phyloP scores from a whole-genome alignment of 2,888 invertebrate genomes.

The Brassicogethes aeneus region DNA sequence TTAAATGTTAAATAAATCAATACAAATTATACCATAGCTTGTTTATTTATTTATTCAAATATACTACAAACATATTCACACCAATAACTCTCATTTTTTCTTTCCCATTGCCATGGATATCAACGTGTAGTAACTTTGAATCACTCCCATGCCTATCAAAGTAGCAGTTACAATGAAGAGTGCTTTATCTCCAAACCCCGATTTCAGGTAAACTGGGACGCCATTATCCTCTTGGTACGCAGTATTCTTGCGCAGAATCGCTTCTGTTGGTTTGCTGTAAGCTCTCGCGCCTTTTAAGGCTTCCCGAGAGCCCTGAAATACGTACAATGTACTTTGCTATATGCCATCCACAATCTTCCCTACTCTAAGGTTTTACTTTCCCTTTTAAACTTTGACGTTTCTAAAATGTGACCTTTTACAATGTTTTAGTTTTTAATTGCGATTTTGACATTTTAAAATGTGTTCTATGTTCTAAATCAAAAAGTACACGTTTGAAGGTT shows the following conservation, averaged over 20 bases:
- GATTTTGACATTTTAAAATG: too few relatives aligned
- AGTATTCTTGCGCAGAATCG: constrained; percentile 9
- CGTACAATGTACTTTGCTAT: too few relatives aligned
- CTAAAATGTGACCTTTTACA: too few relatives aligned
- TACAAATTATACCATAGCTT: background rate
- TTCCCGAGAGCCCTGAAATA: too few relatives aligned
- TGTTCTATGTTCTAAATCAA: too few relatives aligned
- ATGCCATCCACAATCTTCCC: too few relatives aligned
- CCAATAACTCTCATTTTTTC: constrained; percentile 4
- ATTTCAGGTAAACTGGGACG: constrained; percentile 19
- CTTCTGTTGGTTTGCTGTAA: background rate
- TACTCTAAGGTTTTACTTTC: too few relatives aligned
- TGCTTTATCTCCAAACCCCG: constrained; percentile 16
- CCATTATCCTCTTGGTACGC: constrained; percentile 17
- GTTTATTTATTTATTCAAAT: constrained; percentile 1
- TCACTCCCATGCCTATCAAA: constrained; percentile 11
- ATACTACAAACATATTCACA: constrained; percentile 1
- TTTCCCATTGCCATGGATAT: constrained; percentile 9
- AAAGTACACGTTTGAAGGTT: too few relatives aligned
- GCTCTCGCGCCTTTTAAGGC: too few relatives aligned
- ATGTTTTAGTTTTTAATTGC: too few relatives aligned
- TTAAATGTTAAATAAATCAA: background rate
- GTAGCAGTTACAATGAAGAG: constrained; percentile 9
- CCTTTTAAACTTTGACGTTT: too few relatives aligned
- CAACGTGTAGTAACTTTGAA: constrained; percentile 8